phyloP scores from a whole-genome alignment of 2,888 invertebrate species.

The Chymomyza caudatula region DNA sequence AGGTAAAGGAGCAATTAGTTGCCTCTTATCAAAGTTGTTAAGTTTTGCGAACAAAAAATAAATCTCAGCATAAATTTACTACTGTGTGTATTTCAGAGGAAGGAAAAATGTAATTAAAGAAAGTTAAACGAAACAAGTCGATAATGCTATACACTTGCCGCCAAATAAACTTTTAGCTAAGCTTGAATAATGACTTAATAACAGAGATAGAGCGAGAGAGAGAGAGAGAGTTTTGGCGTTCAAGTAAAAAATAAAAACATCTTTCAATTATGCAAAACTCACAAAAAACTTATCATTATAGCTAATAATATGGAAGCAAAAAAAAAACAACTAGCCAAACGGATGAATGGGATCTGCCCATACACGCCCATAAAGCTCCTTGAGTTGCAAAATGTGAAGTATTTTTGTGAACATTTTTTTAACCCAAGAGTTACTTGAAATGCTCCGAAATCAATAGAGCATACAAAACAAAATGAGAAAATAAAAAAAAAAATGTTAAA shows the following conservation, averaged over 20 bases:
- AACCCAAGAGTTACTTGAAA: background rate
- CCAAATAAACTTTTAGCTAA: background rate
- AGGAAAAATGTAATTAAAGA: constrained; percentile 16
- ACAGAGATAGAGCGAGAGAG: too few species aligned
- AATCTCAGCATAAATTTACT: constrained; percentile 43
- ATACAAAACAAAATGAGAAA: constrained; percentile 1
- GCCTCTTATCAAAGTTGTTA: constrained; percentile 54
- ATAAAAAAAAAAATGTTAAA: constrained; percentile 4
- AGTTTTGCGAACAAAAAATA: constrained; percentile 49
- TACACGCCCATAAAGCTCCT: background rate
- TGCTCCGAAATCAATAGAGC: background rate
- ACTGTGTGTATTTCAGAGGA: constrained; percentile 29
- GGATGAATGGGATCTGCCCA: too few species aligned
- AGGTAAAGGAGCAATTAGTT: constrained; percentile 62
- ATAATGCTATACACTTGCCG: background rate
- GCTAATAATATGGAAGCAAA: too few species aligned
- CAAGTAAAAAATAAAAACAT: too few species aligned
- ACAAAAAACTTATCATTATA: too few species aligned
- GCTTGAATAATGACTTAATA: too few species aligned
- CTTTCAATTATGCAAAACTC: too few species aligned
- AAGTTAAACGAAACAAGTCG: background rate
- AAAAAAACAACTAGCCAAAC: too few species aligned
- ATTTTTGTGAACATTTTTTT: background rate
- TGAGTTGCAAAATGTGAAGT: background rate
- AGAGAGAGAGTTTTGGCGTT: too few species aligned